These are phyloP conservation scores for Drosophila pseudoobscura DNA, from an alignment of 1,140 invertebrate species.

Conservation along the genomic window DNA sequence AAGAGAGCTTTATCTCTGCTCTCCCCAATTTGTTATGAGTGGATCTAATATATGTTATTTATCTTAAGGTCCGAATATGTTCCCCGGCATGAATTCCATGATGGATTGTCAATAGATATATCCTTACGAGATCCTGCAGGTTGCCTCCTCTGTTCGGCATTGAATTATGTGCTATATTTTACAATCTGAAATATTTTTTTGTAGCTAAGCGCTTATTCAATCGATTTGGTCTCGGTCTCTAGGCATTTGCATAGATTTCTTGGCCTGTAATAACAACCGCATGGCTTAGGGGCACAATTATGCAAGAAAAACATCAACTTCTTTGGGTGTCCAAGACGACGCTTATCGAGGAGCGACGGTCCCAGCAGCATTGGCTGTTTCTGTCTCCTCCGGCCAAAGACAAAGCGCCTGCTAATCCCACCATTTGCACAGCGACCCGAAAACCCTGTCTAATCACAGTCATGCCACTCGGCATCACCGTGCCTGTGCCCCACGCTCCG, in stretches of 20 bases:
- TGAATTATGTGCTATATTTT: neutral
- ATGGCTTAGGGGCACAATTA: conserved; percentile 39
- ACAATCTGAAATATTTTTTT: conserved; percentile 9
- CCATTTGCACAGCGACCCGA: conserved; percentile 29
- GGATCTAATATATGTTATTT: too few species aligned
- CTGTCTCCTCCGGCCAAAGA: conserved; percentile 41
- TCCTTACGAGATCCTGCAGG: too few species aligned
- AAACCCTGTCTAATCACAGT: conserved; percentile 46
- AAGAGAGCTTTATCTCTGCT: too few species aligned
- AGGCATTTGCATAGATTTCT: conserved; percentile 11
- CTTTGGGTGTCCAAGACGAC: conserved; percentile 14
- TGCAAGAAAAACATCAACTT: conserved; percentile 61
- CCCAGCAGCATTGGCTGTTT: conserved; percentile 12
- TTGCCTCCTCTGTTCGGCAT: too few species aligned
- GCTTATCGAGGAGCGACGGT: conserved; percentile 46
- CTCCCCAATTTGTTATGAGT: too few species aligned
- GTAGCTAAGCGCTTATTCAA: conserved; percentile 20
- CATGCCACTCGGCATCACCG: conserved; percentile 28
- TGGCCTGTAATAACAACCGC: conserved; percentile 61
- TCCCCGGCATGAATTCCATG: too few species aligned
- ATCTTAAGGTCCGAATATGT: too few species aligned
- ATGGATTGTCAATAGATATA: too few species aligned
- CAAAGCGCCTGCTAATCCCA: conserved; percentile 67
- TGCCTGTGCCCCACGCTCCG: conserved; percentile 3
- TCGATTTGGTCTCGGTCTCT: conserved; percentile 32